These are phyloP conservation scores for Furcifer pardalis DNA, from an alignment of 2,797 vertebrate genomes.

Conservation along the genomic window DNA sequence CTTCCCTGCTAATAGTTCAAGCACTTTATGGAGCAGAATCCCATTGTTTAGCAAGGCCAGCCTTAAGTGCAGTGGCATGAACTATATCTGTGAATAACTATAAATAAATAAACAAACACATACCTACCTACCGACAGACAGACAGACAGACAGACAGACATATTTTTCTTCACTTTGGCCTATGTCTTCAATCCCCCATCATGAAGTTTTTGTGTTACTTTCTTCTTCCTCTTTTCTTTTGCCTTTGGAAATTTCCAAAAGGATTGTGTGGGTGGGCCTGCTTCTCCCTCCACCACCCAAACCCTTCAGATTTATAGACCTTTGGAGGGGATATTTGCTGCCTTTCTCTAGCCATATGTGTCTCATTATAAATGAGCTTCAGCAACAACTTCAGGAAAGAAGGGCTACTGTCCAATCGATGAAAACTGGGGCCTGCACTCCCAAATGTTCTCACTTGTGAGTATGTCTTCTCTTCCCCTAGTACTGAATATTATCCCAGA, in stretches of 20 bases:
- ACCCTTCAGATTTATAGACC: background rate
- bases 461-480: background rate
- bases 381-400: background rate
- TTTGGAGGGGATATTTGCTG: constrained; percentile 43
- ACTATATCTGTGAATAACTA: no score
- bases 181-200: no score
- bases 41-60: no score
- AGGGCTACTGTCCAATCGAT: background rate
- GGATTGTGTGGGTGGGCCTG: background rate
- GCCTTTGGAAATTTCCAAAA: constrained; percentile 13
- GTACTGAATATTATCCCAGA: background rate
- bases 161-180: background rate
- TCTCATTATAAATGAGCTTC: constrained; percentile 27
- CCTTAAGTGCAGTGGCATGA: no score
- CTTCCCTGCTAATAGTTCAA: no score
- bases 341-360: constrained; percentile 17
- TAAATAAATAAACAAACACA: no score
- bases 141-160: no score
- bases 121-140: no score
- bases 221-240: background rate
- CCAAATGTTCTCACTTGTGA: background rate
- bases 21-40: no score
- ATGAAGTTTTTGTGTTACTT: no score
- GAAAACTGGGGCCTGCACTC: background rate
- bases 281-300: background rate